Evolutionary conservation across 2,888 invertebrate genomes (phyloP).

Genomic region (Apodemia mormo): DNA sequence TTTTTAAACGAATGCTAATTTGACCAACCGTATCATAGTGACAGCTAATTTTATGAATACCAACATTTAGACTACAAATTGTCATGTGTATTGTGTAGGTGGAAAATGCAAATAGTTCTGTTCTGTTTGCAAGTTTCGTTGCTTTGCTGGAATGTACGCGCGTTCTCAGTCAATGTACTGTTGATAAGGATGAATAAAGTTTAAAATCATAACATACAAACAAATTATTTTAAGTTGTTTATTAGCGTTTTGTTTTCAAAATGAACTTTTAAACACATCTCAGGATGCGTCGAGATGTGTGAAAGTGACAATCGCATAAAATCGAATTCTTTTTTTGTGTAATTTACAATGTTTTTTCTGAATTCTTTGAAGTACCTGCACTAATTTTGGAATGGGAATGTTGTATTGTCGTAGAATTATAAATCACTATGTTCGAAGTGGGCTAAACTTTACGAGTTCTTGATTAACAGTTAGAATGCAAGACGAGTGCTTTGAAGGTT

Average conservation of each 20-base stretch:
- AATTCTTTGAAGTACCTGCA: constrained; percentile 67
- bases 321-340: constrained; percentile 62
- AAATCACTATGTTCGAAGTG: constrained; percentile 74
- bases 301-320: constrained; percentile 71
- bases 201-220: constrained; percentile 52
- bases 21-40: constrained; percentile 46
- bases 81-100: constrained; percentile 62
- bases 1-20: constrained; percentile 36
- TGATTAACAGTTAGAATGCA: constrained; percentile 73
- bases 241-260: constrained; percentile 13
- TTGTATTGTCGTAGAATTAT: constrained; percentile 54
- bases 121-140: constrained; percentile 72
- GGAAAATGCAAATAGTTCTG: constrained; percentile 47
- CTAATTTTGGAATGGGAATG: constrained; percentile 52
- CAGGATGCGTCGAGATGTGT: constrained; percentile 61
- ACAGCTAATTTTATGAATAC: constrained; percentile 39
- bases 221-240: constrained; percentile 47
- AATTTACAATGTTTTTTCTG: constrained; percentile 66
- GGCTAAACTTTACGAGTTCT: constrained; percentile 58
- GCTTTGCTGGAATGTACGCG: constrained; percentile 59
- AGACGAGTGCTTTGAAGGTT: constrained; percentile 67
- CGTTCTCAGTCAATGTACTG: constrained; percentile 68
- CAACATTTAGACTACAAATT: constrained; percentile 55
- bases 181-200: constrained; percentile 57
- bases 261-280: constrained; percentile 21